Evolutionary conservation across 2,113 vertebrate species (phyloP), one percentile per base, ranked within the genome.

Genomic region (Cyrtonyx montezumae): DNA sequence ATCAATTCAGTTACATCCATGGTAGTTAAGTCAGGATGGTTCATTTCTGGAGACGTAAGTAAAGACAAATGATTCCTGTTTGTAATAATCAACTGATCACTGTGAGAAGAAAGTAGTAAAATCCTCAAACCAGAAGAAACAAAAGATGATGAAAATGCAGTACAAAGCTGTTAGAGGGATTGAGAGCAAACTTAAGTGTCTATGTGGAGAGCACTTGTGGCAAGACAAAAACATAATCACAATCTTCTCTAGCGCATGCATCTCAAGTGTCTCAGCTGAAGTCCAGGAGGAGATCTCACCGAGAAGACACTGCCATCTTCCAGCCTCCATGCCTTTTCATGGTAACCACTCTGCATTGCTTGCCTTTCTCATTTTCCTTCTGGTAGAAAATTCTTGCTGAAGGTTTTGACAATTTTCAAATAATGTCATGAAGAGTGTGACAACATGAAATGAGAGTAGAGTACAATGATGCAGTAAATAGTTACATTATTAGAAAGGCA

Each of bases 391-490:
- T 94, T 96, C 84, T 96, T 89, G 93, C 86, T 87, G 81, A 91
- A 51, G 37, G 67, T 94, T 95, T 82, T 91, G 88, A 92, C 94
- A 95, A 93, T 95, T 96, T 93, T 94, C 96, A 91, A 74, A 96
- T 95, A 88, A 91, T 88, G 82, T 94, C 67, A 0, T 95, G 94
- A 85, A 92, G 79, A 94, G 77, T 94, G 71, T 94, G 94, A 88
- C 85, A 96, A 96, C 93, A 86, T 63, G 86, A 96, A 96, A 95
- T 93, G 82, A 91, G 83, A 96, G 78, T 70, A 93, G 70, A 95
- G 87, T 86, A 96, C 95, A 96, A 82, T 82, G 91, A 95, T 95
- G 95, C 93, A 96, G 95, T 92, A 96, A 95, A 95, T 93, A 96
- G 96, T 95, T 93, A 94, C 88, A 91, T 94, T 93, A 95, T 95